A percentile compares a stretch with the other conserved stretches of the same genome.
These are phyloP conservation scores for Hippasteria phrygiana DNA, from an alignment of 53 echinoderm and acorn worm genomes.

Conservation along the genomic window DNA sequence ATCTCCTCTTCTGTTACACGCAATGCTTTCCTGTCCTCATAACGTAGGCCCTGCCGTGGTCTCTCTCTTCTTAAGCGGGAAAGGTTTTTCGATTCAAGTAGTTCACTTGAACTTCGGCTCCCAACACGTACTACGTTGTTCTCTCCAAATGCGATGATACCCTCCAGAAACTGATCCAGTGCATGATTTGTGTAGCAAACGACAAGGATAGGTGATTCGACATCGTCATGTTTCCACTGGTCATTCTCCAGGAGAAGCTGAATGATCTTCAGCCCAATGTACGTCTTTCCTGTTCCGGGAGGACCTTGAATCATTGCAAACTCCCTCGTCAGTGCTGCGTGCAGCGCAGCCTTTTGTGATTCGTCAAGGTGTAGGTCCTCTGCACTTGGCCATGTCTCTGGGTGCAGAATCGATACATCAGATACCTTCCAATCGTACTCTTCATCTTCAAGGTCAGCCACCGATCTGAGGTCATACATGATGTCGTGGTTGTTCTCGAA, in stretches of 20 bases:
- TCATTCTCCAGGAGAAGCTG: conserved; percentile 75
- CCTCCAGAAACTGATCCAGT: conserved; percentile 96
- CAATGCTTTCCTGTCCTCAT: neutral
- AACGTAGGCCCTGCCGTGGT: neutral
- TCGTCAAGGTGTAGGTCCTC: conserved; percentile 64
- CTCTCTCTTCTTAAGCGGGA: conserved; percentile 1
- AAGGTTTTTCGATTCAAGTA: conserved; percentile 68
- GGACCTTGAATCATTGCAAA: conserved; percentile 94
- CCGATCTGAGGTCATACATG: conserved; percentile 67
- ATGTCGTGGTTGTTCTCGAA: conserved; percentile 21
- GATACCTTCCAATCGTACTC: neutral
- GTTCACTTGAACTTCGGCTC: conserved; percentile 77
- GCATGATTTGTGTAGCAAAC: conserved; percentile 99
- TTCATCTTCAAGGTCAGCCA: neutral
- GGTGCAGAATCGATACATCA: neutral
- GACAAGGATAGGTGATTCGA: conserved; percentile 75
- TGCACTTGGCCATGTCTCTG: conserved; percentile 55
- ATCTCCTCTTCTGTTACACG: neutral
- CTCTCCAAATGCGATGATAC: conserved; percentile 60
- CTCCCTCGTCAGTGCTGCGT: conserved; percentile 83
- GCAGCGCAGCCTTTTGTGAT: conserved; percentile 72
- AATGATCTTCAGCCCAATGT: conserved; percentile 88
- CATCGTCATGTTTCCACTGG: conserved; percentile 25
- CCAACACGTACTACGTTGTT: conserved; percentile 84
- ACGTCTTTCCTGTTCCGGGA: conserved; percentile 93